Evolutionary conservation across 2,797 vertebrate species (phyloP).

Genomic region (Balearica regulorum): DNA sequence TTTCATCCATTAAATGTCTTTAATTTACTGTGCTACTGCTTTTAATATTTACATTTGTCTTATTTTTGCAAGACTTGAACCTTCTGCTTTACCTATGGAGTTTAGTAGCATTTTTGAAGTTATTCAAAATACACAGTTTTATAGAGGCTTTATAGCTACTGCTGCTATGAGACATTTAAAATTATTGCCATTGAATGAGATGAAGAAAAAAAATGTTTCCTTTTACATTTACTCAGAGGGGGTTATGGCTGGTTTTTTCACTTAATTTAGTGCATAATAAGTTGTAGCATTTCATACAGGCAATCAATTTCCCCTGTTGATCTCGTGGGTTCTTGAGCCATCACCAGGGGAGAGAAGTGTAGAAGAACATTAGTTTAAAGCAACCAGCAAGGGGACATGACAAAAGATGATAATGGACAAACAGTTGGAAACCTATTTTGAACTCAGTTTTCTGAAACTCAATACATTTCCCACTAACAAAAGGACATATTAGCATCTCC

Average conservation of each 20-base stretch:
- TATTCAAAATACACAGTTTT: neutral
- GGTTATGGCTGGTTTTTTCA: neutral
- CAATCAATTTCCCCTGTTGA: neutral
- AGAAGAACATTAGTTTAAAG: neutral
- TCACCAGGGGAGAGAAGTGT: neutral
- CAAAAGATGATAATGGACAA: neutral
- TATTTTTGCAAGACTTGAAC: neutral
- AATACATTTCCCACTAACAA: neutral
- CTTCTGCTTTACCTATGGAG: neutral
- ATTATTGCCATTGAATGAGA: neutral
- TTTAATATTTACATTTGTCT: neutral
- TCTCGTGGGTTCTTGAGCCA: neutral
- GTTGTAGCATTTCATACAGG: neutral
- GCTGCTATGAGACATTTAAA: neutral
- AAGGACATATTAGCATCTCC: neutral
- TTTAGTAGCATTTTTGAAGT: neutral
- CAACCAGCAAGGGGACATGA: neutral
- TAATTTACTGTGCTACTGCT: neutral
- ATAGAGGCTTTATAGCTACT: neutral
- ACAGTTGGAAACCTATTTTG: neutral
- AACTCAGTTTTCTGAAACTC: neutral
- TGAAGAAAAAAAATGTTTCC: neutral
- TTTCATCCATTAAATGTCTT: neutral
- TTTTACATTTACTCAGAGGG: neutral
- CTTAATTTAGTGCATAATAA: neutral